These are phyloP conservation scores for Sitodiplosis mosellana DNA, from an alignment of 1,140 invertebrate genomes.

Conservation along the genomic window DNA sequence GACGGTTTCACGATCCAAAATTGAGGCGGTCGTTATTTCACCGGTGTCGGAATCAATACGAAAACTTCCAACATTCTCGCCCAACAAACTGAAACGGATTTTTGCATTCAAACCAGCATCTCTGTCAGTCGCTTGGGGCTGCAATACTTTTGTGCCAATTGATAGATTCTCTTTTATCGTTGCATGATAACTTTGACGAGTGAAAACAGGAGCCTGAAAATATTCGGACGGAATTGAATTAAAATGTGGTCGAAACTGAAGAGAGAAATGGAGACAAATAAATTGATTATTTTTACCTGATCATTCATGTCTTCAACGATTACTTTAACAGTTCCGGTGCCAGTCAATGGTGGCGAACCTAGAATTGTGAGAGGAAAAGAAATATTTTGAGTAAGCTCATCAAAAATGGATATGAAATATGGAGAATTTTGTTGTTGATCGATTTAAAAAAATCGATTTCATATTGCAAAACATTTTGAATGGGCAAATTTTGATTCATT, in stretches of 20 bases:
- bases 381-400: too few species aligned
- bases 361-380: slow-evolving; percentile 15
- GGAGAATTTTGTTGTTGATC: too few species aligned
- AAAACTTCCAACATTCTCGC: slow-evolving; percentile 62
- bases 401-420: too few species aligned
- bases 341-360: slow-evolving; percentile 77
- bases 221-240: too few species aligned
- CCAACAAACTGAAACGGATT: slow-evolving; percentile 61
- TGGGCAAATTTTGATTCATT: too few species aligned
- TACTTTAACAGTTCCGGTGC: slow-evolving; percentile 69
- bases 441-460: too few species aligned
- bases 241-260: too few species aligned
- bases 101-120: slow-evolving; percentile 69
- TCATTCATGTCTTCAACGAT: slow-evolving; percentile 88
- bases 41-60: slow-evolving; percentile 54
- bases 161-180: slow-evolving; percentile 59
- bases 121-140: slow-evolving; percentile 54
- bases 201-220: slow-evolving; percentile 49
- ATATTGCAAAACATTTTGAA: too few species aligned
- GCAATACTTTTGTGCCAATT: slow-evolving; percentile 47
- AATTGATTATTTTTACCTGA: too few species aligned
- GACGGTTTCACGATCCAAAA: slow-evolving; percentile 62
- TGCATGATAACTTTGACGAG: slow-evolving; percentile 55
- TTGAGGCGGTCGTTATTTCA: slow-evolving; percentile 45
- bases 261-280: too few species aligned